These are phyloP conservation scores for Desmophyllum pertusum DNA, from an alignment of 92 coral and sea anemone species.

Conservation along the genomic window DNA sequence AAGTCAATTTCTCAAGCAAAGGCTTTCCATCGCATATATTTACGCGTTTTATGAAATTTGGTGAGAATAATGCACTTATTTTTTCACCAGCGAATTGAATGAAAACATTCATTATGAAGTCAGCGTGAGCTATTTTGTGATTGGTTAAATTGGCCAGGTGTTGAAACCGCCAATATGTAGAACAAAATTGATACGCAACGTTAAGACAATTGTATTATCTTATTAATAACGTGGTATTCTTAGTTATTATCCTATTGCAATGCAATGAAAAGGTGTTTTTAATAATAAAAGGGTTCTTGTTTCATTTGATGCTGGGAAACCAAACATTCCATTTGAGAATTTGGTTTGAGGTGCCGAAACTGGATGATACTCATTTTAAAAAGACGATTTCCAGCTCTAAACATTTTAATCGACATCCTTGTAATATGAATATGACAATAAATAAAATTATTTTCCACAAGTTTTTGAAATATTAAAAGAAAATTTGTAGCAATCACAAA, in stretches of 20 bases:
- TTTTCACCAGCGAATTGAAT: not conserved
- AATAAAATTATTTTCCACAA: no score
- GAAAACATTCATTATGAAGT: not conserved
- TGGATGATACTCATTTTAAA: not conserved
- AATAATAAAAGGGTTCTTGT: not conserved
- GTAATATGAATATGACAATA: no score
- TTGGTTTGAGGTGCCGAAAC: not conserved
- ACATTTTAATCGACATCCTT: not conserved
- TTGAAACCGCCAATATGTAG: constrained; percentile 11
- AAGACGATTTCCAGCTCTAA: not conserved
- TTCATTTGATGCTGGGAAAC: not conserved
- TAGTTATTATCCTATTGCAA: not conserved
- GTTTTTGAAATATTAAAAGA: no score
- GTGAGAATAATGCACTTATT: not conserved
- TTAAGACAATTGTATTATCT: not conserved
- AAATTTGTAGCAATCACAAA: no score
- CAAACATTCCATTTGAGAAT: not conserved
- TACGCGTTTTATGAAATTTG: not conserved
- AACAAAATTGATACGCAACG: not conserved
- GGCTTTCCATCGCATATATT: not conserved
- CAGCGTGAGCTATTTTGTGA: not conserved
- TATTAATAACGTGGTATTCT: not conserved
- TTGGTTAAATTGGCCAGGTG: constrained; percentile 15
- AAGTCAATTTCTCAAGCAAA: not conserved
- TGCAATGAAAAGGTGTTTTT: not conserved